A percentile compares a stretch with the other conserved stretches of the same genome.
Conservation (phyloP, 2,797 vertebrate genomes). For the Silurus lanzhouensis region DNA sequence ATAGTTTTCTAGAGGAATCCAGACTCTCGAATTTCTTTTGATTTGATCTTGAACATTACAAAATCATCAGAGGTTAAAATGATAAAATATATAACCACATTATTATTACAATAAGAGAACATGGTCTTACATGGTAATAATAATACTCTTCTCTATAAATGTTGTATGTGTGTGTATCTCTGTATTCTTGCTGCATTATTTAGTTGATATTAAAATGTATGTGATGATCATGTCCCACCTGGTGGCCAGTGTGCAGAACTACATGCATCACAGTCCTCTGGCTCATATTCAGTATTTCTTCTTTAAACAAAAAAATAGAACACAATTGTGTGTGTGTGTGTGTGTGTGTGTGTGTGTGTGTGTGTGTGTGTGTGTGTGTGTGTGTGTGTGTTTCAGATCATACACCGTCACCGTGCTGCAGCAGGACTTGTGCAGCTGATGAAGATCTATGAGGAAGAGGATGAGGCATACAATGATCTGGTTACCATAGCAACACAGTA, state of each 20-base stretch:
- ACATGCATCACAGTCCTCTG: background rate
- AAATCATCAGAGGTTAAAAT: background rate
- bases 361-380: conserved; percentile 3
- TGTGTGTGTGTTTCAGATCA: conserved; percentile 70
- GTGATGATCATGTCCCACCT: background rate
- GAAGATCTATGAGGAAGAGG: conserved; percentile 87
- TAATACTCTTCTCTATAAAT: no score
- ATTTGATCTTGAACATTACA: background rate
- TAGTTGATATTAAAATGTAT: no score
- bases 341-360: conserved; percentile 16
- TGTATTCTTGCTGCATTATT: no score
- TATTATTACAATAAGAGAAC: no score
- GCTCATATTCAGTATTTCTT: background rate
- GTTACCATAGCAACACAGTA: conserved; percentile 85
- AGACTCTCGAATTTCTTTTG: background rate
- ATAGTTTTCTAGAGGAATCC: background rate
- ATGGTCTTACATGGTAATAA: no score
- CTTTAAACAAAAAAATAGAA: background rate
- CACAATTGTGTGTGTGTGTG: background rate
- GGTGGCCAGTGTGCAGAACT: background rate
- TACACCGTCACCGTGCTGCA: conserved; percentile 78
- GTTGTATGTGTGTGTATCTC: no score
- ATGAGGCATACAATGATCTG: conserved; percentile 85
- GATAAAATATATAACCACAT: background rate
- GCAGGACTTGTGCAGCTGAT: conserved; percentile 85